Conservation (phyloP, 2,888 invertebrate species). For the Drosophila monieri region DNA sequence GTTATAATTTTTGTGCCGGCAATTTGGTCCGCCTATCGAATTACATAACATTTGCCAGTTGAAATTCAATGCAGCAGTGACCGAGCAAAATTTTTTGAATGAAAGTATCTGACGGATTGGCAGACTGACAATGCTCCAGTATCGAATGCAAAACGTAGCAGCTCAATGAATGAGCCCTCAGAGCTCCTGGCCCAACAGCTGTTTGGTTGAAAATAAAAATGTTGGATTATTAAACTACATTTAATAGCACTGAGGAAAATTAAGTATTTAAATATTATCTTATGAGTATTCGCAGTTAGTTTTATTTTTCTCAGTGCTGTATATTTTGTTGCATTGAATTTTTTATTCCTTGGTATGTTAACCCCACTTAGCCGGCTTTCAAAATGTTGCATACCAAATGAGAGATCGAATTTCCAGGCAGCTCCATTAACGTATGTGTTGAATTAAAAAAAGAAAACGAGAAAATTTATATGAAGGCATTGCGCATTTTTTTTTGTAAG, state of each 20-base stretch:
- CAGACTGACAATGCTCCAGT: slow-evolving; percentile 51
- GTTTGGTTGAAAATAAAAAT: slow-evolving; percentile 18
- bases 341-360: slow-evolving; percentile 19
- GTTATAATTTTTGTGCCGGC: slow-evolving; percentile 12
- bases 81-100: slow-evolving; percentile 11
- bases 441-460: slow-evolving; percentile 73
- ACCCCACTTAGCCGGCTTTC: slow-evolving; percentile 70
- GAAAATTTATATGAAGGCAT: slow-evolving; percentile 40
- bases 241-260: slow-evolving; percentile 9
- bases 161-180: slow-evolving; percentile 46
- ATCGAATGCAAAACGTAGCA: slow-evolving; percentile 45
- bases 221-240: background rate
- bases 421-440: slow-evolving; percentile 82
- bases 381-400: slow-evolving; percentile 54
- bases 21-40: slow-evolving; percentile 61
- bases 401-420: slow-evolving; percentile 64
- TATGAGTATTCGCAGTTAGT: too few relatives aligned
- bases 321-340: slow-evolving; percentile 8
- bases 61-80: slow-evolving; percentile 67
- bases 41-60: slow-evolving; percentile 70
- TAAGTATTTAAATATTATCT: too few relatives aligned
- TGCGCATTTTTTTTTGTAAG: slow-evolving; percentile 76
- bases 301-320: background rate
- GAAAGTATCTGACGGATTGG: slow-evolving; percentile 35
- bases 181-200: slow-evolving; percentile 34